A percentile compares a stretch with the other conserved stretches of the same genome.
phyloP scores from a whole-genome alignment of 2,113 vertebrate genomes.

The Colius striatus region DNA sequence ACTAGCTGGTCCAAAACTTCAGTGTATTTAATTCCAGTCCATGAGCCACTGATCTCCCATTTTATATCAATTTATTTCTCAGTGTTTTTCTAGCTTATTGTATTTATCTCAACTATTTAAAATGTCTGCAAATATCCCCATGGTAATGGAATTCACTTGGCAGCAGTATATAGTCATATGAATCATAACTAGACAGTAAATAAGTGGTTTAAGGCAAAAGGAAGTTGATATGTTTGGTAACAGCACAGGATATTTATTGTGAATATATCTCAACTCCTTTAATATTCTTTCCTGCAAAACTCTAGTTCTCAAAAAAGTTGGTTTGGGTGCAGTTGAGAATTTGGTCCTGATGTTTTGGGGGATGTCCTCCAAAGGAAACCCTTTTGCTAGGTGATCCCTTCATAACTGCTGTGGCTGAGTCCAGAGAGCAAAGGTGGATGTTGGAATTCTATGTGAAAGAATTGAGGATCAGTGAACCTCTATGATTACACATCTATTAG shows the following conservation, averaged over 20 bases:
- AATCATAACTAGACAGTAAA: slow-evolving; percentile 27
- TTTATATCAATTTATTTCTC: slow-evolving; percentile 21
- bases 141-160: slow-evolving; percentile 37
- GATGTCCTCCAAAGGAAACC: background rate
- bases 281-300: background rate
- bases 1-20: background rate
- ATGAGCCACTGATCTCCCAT: background rate
- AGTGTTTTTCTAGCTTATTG: background rate
- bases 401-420: background rate
- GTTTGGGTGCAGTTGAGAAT: background rate
- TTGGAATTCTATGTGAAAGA: background rate
- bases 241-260: background rate
- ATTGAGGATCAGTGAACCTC: background rate
- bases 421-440: background rate
- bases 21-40: background rate
- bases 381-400: background rate
- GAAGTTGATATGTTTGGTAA: background rate
- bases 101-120: slow-evolving; percentile 29
- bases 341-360: background rate
- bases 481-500: background rate
- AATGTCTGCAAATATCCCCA: slow-evolving; percentile 39
- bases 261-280: background rate
- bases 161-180: background rate
- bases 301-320: background rate
- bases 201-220: slow-evolving; percentile 19